A percentile compares a stretch with the other conserved stretches of the same genome.
phyloP scores from a whole-genome alignment of 2,797 vertebrate genomes.

The Garrulus glandarius region DNA sequence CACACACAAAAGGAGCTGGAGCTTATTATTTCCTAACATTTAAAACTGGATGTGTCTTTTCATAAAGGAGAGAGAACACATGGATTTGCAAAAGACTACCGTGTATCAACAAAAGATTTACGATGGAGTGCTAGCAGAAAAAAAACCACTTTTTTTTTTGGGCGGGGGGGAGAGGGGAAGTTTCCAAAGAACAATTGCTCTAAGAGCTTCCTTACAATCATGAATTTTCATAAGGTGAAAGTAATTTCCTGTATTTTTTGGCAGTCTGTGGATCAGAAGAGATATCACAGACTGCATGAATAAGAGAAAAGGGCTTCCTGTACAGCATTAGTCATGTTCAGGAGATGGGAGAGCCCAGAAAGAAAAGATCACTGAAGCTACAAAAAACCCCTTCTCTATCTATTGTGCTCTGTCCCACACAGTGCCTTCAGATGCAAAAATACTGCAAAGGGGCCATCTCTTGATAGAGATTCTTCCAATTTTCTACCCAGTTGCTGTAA shows the following conservation, averaged over 20 bases:
- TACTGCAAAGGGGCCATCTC: not conserved
- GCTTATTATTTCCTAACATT: not conserved
- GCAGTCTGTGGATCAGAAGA: conserved; percentile 38
- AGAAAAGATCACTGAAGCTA: not conserved
- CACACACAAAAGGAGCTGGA: not conserved
- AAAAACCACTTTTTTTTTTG: not conserved
- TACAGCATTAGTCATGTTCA: conserved; percentile 42
- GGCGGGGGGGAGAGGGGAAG: not conserved
- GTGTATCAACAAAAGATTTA: not conserved
- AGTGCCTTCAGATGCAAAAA: not conserved
- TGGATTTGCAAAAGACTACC: not conserved
- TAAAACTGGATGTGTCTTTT: not conserved
- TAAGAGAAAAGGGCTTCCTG: conserved; percentile 50
- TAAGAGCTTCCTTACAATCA: conserved; percentile 48
- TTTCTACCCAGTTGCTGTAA: not conserved
- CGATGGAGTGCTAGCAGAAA: not conserved
- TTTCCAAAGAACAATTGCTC: conserved; percentile 46
- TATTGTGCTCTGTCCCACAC: not conserved
- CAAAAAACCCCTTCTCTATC: not conserved
- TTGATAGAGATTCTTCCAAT: not conserved
- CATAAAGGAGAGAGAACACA: not conserved
- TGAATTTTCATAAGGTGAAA: conserved; percentile 60
- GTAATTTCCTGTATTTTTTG: conserved; percentile 63
- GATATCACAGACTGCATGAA: not conserved
- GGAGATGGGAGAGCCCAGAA: not conserved